Evolutionary conservation across 2,113 vertebrate species (phyloP), one percentile per base, ranked within the genome.

Genomic region (Rhipidura dahli): DNA sequence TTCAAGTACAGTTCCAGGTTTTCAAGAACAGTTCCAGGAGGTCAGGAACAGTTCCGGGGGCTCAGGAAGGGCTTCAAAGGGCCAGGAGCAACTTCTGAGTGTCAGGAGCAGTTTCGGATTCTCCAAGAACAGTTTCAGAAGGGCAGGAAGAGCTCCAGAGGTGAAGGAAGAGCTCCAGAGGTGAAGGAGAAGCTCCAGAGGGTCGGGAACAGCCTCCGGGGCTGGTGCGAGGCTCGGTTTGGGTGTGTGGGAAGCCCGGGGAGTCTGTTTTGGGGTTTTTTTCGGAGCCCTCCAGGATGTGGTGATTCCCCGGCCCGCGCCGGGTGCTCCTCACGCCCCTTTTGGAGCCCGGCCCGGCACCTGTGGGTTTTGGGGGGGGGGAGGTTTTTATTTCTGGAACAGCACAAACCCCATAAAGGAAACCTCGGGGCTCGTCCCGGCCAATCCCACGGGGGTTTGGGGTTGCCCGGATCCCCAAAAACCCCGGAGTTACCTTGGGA

Each of bases 141-240:
- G n/a, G n/a, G n/a, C n/a, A n/a, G n/a, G n/a, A n/a, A 6, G 13
- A 50, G 5, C 6, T 27, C 5, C 18, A 11, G 13, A 50, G n/a
- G 9, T 9, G 8, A 19, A 8, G 2, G 15, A 65, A 15, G 4
- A 2, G 0, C 12, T 45, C 2, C 10, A 1, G 10, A 44, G 21
- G 21, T 12, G 7, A 5, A 9, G 22, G 31, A n/a, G 10, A 8
- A 13, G 7, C 7, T 22, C 3, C 54, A 7, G 28, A 31, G n/a
- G 56, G n/a, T 13, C n/a, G 15, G 30, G 53, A 4, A 17, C 19
- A 83, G 47, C 10, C 77, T 51, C 15, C 0, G 35, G 30, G 28
- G 7, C 51, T 31, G 10, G 10, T 31, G 7, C 28, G 37, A 37
- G 60, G 45, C 56, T 54, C 4, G 0, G 4, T 9, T 37, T 5